Evolutionary conservation across 2,113 vertebrate genomes (phyloP), one percentile per base, ranked within the genome.

Genomic region (Odobenus rosmarus): DNA sequence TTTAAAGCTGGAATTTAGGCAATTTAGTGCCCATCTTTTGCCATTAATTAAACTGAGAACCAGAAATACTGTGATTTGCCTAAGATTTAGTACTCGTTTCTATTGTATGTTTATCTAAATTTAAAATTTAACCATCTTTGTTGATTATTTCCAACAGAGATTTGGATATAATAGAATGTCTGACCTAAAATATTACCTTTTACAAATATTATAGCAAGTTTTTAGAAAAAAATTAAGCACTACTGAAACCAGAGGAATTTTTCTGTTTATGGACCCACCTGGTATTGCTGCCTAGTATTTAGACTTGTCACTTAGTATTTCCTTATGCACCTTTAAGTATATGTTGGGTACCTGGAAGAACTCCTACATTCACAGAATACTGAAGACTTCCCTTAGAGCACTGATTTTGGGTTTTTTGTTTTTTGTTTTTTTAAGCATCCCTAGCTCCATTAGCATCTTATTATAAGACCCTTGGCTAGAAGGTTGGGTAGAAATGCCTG

Each of bases 171-270:
- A 82, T 76, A 87, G 51, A 84, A 80, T 88, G n/a, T 89, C 5
- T 76, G 13, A 82, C 55, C n/a, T 89, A 80, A 84, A 95, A 83
- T 59, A 77, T 3, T 90, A n/a, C 24, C 80, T 84, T 77, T 90
- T 55, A 61, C 57, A 98, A 86, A 74, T 83, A 90, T 28, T 86
- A 82, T 42, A 97, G 84, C 9, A 49, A 82, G 46, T 93, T 55
- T 88, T 55, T 91, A 89, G 83, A 33, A 88, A 82, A 55, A 83
- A 90, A 88, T 33, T n/a, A 93, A 87, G 62, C 36, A 61, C 15
- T 83, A 86, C 31, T 87, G 77, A 96, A 95, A 28, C 28, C n/a
- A 91, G 71, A 90, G 62, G 31, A 36, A 51, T 71, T 82, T 94
- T 96, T 82, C 64, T 59, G 57, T 80, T 39, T 82, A 31, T 71